Conservation (phyloP, 2,888 invertebrate genomes). For the Julus scanicus region DNA sequence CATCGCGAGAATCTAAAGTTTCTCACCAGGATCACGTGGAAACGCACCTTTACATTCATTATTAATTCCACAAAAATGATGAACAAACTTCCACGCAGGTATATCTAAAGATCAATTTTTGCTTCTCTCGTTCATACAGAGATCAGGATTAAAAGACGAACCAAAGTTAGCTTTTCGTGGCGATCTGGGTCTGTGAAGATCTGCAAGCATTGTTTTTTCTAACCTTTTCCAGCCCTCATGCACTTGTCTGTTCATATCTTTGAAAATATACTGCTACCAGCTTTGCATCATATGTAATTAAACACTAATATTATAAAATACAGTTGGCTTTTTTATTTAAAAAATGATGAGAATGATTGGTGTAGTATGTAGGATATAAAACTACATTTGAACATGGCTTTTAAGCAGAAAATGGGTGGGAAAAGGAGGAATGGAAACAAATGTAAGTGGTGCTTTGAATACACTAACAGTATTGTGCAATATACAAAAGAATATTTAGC, state of each 20-base stretch:
- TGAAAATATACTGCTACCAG: neutral
- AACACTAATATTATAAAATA: constrained; percentile 41
- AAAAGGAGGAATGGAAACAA: neutral
- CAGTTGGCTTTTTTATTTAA: constrained; percentile 39
- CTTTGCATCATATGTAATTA: neutral
- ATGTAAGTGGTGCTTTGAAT: neutral
- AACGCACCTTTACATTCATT: too few species aligned
- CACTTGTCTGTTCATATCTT: neutral
- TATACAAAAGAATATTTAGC: neutral
- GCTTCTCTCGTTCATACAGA: neutral
- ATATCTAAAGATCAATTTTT: neutral
- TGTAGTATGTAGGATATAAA: constrained; percentile 39
- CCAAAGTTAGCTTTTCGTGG: constrained; percentile 55
- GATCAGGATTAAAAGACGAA: constrained; percentile 34
- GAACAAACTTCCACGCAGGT: too few species aligned
- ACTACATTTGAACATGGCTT: constrained; percentile 20
- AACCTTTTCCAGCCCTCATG: neutral
- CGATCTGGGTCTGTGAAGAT: constrained; percentile 50
- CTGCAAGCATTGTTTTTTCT: neutral
- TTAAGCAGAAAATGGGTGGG: neutral
- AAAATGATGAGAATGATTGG: constrained; percentile 34
- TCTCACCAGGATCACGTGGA: too few species aligned
- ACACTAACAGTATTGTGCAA: neutral
- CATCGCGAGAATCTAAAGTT: too few species aligned
- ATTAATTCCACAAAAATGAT: too few species aligned